Evolutionary conservation across 2,888 invertebrate species (phyloP).

Genomic region (Hypsopygia costalis): DNA sequence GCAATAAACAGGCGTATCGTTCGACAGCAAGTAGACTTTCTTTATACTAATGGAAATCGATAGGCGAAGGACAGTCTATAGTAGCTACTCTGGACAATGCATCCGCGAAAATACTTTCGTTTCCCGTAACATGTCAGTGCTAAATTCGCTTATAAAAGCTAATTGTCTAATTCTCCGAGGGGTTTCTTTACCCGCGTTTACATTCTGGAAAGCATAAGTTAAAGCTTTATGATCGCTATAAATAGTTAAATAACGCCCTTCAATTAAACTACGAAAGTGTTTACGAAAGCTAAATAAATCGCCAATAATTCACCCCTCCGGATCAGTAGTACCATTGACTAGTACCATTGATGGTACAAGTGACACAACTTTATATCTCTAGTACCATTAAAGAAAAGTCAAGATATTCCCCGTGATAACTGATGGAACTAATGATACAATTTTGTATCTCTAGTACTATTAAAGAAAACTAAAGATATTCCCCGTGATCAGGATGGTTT

Average conservation of each 20-base stretch:
- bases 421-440: too few relatives aligned
- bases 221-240: neutral
- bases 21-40: neutral
- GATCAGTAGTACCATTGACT: too few relatives aligned
- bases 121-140: neutral
- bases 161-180: neutral
- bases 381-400: too few relatives aligned
- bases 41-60: neutral
- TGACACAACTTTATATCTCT: too few relatives aligned
- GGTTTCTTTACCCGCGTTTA: neutral
- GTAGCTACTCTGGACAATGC: neutral
- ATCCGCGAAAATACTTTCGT: neutral
- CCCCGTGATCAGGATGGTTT: too few relatives aligned
- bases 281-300: neutral
- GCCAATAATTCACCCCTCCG: too few relatives aligned
- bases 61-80: neutral
- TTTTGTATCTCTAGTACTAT: too few relatives aligned
- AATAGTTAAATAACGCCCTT: neutral
- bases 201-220: neutral
- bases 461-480: too few relatives aligned
- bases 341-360: too few relatives aligned
- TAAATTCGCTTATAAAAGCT: neutral
- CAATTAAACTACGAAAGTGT: neutral
- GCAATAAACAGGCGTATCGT: neutral
- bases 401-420: too few relatives aligned